Conservation (phyloP, 2,113 vertebrate species). For the Tetrax tetrax region DNA sequence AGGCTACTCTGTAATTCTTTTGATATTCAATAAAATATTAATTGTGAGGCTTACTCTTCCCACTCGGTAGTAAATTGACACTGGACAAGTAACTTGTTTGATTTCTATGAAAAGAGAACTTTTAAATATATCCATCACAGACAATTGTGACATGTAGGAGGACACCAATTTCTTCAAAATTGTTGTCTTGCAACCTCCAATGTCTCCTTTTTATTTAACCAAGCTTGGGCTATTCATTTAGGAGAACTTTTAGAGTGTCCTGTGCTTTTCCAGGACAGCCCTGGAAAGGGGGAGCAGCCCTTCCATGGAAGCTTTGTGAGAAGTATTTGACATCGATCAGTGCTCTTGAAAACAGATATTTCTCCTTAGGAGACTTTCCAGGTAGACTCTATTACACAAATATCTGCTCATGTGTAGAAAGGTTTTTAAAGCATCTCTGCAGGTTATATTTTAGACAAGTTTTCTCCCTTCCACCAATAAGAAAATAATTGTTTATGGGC, state of each 20-base stretch:
- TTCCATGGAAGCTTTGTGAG: neutral
- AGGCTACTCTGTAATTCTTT: neutral
- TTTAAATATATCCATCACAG: neutral
- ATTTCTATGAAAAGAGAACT: neutral
- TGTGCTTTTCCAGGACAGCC: neutral
- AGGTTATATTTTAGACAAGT: neutral
- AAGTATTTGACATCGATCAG: neutral
- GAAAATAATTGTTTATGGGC: neutral
- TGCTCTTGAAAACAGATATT: neutral
- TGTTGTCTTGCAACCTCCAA: neutral
- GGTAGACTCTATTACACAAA: neutral
- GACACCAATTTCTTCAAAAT: neutral
- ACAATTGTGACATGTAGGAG: neutral
- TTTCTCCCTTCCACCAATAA: neutral
- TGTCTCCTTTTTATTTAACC: neutral
- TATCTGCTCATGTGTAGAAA: neutral
- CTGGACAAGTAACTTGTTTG: fast-evolving
- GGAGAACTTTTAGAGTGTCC: neutral
- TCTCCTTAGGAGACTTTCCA: neutral
- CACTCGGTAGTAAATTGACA: neutral
- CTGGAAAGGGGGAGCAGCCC: neutral
- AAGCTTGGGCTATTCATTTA: neutral
- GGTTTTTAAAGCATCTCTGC: neutral
- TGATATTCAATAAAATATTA: neutral
- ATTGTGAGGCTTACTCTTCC: neutral